Evolutionary conservation across 1,140 invertebrate genomes (phyloP).

Genomic region (Danaus plexippus): DNA sequence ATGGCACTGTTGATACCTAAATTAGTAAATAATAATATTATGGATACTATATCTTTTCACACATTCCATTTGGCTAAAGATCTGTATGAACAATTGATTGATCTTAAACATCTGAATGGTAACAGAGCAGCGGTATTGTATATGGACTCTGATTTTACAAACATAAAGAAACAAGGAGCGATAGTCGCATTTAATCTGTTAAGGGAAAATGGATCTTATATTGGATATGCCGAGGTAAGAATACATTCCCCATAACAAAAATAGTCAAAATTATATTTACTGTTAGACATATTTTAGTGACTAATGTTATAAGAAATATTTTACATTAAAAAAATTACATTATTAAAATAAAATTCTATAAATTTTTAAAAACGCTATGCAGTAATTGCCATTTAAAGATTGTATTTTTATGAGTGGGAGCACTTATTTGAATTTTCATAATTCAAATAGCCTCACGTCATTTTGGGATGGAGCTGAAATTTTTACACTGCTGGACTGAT

Average conservation of each 20-base stretch:
- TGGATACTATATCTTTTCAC: constrained; percentile 80
- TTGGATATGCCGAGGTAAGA: constrained; percentile 90
- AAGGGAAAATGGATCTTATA: constrained; percentile 81
- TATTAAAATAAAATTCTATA: neutral
- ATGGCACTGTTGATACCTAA: constrained; percentile 73
- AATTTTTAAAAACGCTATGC: too few relatives aligned
- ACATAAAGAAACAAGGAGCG: constrained; percentile 81
- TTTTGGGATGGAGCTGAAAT: too few relatives aligned
- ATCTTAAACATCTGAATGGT: constrained; percentile 83
- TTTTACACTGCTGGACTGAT: too few relatives aligned
- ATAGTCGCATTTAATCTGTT: constrained; percentile 92
- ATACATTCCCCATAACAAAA: neutral
- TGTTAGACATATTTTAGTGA: neutral
- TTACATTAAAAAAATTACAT: neutral
- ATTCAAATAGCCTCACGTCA: too few relatives aligned
- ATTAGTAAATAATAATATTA: constrained; percentile 69
- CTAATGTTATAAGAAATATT: neutral
- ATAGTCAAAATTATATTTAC: neutral
- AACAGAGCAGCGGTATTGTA: constrained; percentile 81
- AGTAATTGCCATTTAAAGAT: too few relatives aligned
- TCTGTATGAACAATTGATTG: constrained; percentile 76
- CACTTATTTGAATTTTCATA: too few relatives aligned
- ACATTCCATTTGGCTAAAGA: constrained; percentile 84
- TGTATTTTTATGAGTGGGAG: too few relatives aligned
- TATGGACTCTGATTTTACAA: constrained; percentile 77